phyloP scores from a whole-genome alignment of 2,888 invertebrate genomes.

The Eulithis testata region DNA sequence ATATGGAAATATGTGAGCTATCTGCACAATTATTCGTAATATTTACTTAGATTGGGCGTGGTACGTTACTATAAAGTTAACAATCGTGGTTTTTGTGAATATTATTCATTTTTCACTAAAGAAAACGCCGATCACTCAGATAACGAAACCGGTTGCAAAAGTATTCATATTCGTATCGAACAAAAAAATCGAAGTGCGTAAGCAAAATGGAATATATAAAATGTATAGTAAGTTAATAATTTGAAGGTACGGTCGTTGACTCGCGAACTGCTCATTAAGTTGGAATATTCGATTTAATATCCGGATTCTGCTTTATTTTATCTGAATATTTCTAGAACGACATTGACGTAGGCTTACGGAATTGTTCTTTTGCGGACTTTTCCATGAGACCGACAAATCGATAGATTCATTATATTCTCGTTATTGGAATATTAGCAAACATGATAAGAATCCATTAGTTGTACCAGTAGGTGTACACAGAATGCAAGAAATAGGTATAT shows the following conservation, averaged over 20 bases:
- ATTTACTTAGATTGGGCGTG: too few species aligned
- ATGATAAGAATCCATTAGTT: neutral
- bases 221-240: neutral
- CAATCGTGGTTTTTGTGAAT: too few species aligned
- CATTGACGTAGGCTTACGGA: slow-evolving; percentile 21
- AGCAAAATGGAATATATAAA: neutral
- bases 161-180: neutral
- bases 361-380: slow-evolving; percentile 4
- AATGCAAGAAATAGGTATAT: too few species aligned
- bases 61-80: too few species aligned
- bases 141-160: neutral
- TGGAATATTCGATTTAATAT: slow-evolving; percentile 10
- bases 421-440: slow-evolving; percentile 29
- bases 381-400: slow-evolving; percentile 25
- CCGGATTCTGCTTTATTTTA: neutral
- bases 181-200: neutral
- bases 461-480: neutral
- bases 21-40: too few species aligned
- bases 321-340: slow-evolving; percentile 22
- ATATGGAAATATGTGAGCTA: too few species aligned
- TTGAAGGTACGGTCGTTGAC: slow-evolving; percentile 19
- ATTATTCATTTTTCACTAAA: too few species aligned
- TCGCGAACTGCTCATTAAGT: slow-evolving; percentile 1
- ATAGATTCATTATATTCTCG: slow-evolving; percentile 21
- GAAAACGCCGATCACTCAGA: neutral